These are phyloP conservation scores for Heteromyza rotundicornis DNA, from an alignment of 2,888 invertebrate genomes.

Conservation along the genomic window DNA sequence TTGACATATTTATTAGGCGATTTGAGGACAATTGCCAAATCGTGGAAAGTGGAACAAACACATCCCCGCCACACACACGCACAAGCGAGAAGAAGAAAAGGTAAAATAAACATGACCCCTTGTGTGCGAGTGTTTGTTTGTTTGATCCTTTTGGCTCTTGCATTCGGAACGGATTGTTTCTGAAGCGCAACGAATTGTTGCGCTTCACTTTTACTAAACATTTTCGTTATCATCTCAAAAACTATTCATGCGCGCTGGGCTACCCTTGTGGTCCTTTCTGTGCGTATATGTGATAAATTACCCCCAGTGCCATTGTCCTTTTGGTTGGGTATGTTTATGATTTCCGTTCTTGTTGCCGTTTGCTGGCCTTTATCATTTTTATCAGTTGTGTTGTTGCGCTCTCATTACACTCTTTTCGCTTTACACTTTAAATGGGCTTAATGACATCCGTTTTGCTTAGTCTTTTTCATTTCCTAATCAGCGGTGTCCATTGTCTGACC, in stretches of 20 bases:
- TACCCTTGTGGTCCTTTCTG: constrained; percentile 16
- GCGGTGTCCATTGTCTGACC: constrained; percentile 57
- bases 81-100: not conserved
- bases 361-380: constrained; percentile 13
- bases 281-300: constrained; percentile 25
- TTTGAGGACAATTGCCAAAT: constrained; percentile 1
- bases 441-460: constrained; percentile 47
- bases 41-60: constrained; percentile 6
- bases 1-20: constrained; percentile 49
- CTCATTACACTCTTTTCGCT: constrained; percentile 9
- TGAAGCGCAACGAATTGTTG: constrained; percentile 42
- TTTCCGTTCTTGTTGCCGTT: constrained; percentile 26
- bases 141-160: not conserved
- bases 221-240: too few species aligned
- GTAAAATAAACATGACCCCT: constrained; percentile 37
- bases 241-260: too few species aligned
- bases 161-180: too few species aligned
- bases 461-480: constrained; percentile 31
- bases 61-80: not conserved
- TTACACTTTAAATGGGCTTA: constrained; percentile 44
- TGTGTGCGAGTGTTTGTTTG: not conserved
- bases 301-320: constrained; percentile 19
- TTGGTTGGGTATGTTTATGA: constrained; percentile 34
- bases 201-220: too few species aligned
- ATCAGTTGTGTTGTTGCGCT: constrained; percentile 11